These are phyloP conservation scores for Triplophysa yarkandensis DNA, from an alignment of 2,797 vertebrate genomes.

Conservation along the genomic window DNA sequence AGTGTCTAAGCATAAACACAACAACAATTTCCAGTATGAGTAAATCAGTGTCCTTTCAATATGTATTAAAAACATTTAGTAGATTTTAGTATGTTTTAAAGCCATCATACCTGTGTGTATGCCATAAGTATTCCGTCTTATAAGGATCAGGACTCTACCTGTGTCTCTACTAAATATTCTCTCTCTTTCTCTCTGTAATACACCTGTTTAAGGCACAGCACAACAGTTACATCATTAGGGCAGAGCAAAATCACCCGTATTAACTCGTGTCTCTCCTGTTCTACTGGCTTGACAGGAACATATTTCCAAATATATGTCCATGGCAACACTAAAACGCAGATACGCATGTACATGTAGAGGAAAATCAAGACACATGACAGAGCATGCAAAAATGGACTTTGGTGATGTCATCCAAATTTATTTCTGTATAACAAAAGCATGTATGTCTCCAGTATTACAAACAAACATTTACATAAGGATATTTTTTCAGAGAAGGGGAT, in stretches of 20 bases:
- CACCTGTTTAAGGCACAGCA: background rate
- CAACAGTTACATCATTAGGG: slow-evolving; percentile 13
- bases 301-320: background rate
- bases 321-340: background rate
- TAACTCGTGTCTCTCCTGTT: slow-evolving; percentile 17
- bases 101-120: slow-evolving; percentile 23
- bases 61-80: background rate
- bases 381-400: background rate
- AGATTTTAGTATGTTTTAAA: background rate
- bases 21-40: background rate
- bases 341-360: background rate
- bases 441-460: background rate
- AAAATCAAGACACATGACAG: background rate
- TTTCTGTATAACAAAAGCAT: background rate
- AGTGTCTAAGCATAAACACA: background rate
- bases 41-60: background rate
- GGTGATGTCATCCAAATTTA: background rate
- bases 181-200: background rate
- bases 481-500: background rate
- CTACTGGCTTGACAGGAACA: slow-evolving; percentile 48
- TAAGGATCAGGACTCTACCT: slow-evolving; percentile 1
- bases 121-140: slow-evolving; percentile 7
- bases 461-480: background rate
- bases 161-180: background rate
- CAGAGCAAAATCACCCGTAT: background rate